These are phyloP conservation scores for Paralvinella palmiformis DNA, from an alignment of 1,140 invertebrate species.

Conservation along the genomic window DNA sequence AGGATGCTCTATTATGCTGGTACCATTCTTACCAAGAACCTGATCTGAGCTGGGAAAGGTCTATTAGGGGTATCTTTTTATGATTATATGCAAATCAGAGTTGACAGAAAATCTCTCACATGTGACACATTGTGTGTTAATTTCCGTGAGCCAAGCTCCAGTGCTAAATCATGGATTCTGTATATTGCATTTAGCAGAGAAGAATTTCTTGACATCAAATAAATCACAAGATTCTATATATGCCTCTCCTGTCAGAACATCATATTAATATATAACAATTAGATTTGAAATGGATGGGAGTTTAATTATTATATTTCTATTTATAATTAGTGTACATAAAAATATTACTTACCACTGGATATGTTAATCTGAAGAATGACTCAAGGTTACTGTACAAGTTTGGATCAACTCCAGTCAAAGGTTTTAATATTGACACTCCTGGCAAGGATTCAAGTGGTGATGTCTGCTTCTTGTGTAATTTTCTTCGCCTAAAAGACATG, in stretches of 20 bases:
- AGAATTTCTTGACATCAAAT: background rate
- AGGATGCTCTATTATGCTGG: too few species aligned
- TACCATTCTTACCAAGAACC: too few species aligned
- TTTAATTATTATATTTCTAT: background rate
- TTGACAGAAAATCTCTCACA: too few species aligned
- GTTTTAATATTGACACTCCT: constrained; percentile 93
- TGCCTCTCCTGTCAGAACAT: background rate
- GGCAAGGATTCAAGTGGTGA: constrained; percentile 63
- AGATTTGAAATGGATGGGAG: background rate
- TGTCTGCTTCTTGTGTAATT: constrained; percentile 49
- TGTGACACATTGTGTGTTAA: too few species aligned
- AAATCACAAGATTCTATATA: background rate
- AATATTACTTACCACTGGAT: constrained; percentile 65
- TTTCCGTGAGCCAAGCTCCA: too few species aligned
- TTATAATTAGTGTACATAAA: background rate
- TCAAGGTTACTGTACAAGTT: constrained; percentile 91
- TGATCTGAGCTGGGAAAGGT: too few species aligned
- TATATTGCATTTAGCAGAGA: background rate
- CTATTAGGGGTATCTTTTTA: too few species aligned
- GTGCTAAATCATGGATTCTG: too few species aligned
- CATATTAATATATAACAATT: background rate
- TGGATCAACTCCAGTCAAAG: constrained; percentile 89
- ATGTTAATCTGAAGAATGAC: constrained; percentile 93
- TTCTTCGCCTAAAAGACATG: too few species aligned
- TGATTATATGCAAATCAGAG: too few species aligned